phyloP scores from a whole-genome alignment of 2,113 vertebrate genomes.

The Leucoraja erinaceus region DNA sequence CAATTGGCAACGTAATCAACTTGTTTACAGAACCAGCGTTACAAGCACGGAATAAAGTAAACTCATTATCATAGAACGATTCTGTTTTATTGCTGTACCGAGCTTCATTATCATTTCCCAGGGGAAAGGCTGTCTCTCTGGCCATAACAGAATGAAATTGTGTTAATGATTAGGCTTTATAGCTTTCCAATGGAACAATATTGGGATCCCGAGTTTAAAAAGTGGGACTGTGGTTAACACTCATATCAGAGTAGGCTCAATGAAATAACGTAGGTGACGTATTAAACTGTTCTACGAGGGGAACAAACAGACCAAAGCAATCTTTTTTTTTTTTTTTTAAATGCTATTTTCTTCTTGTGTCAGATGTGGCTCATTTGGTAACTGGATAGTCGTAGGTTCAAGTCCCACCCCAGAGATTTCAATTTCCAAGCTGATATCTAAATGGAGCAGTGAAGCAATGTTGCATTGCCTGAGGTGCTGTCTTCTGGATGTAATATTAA shows the following conservation, averaged over 20 bases:
- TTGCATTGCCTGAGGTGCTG: not conserved
- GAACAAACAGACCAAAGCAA: not conserved
- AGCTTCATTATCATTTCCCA: conserved; percentile 27
- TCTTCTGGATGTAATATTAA: not conserved
- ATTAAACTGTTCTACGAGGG: not conserved
- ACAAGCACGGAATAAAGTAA: not conserved
- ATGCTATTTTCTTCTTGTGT: not conserved
- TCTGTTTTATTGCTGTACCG: not conserved
- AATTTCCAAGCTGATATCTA: not conserved
- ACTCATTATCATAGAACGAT: conserved; percentile 16
- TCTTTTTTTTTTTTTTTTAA: not conserved
- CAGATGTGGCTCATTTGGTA: not conserved
- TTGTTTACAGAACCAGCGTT: conserved; percentile 11
- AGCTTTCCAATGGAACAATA: not conserved
- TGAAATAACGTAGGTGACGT: not conserved
- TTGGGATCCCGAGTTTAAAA: not conserved
- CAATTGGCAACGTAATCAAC: conserved; percentile 12
- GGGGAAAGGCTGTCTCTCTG: not conserved
- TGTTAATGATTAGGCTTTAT: not conserved
- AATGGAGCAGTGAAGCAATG: not conserved
- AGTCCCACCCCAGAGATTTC: no score
- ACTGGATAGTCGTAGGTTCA: not conserved
- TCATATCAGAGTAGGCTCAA: not conserved
- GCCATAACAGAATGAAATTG: not conserved
- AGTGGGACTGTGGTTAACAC: no score